Conservation (phyloP, 1,140 invertebrate species). For the Acromyrmex echinatior region DNA sequence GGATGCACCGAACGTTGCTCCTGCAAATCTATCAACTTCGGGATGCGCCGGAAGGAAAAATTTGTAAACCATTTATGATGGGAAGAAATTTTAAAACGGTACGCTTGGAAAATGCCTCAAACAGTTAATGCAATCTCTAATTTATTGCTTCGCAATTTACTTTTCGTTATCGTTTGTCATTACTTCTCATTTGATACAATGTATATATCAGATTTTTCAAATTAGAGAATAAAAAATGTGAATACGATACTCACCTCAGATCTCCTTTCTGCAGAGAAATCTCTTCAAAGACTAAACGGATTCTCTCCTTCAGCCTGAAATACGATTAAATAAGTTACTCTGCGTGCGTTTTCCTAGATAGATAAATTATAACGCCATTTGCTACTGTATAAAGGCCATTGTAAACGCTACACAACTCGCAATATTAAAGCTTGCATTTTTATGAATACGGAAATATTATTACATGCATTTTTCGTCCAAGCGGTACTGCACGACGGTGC, state of each 20-base stretch:
- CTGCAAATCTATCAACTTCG: constrained; percentile 59
- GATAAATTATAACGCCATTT: constrained; percentile 20
- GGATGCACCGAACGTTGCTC: constrained; percentile 6
- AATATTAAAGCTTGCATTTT: constrained; percentile 52
- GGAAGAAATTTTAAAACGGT: constrained; percentile 18
- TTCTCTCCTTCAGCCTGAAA: constrained; percentile 89
- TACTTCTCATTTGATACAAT: neutral
- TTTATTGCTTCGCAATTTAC: neutral
- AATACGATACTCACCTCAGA: constrained; percentile 87
- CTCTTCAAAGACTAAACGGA: constrained; percentile 89
- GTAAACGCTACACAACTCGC: constrained; percentile 18
- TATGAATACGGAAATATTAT: constrained; percentile 61
- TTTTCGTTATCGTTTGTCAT: neutral
- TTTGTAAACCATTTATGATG: constrained; percentile 53
- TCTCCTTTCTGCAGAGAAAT: constrained; percentile 90
- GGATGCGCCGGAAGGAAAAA: constrained; percentile 14
- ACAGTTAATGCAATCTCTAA: constrained; percentile 23
- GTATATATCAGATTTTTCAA: neutral
- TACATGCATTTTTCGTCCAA: constrained; percentile 46
- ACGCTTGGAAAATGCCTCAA: neutral
- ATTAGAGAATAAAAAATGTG: neutral
- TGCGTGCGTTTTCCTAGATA: neutral
- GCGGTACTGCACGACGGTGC: neutral
- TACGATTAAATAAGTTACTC: constrained; percentile 66
- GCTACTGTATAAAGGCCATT: neutral